phyloP scores from a whole-genome alignment of 37 sponge, comb jelly and placozoan species.

The Bolinopsis microptera region DNA sequence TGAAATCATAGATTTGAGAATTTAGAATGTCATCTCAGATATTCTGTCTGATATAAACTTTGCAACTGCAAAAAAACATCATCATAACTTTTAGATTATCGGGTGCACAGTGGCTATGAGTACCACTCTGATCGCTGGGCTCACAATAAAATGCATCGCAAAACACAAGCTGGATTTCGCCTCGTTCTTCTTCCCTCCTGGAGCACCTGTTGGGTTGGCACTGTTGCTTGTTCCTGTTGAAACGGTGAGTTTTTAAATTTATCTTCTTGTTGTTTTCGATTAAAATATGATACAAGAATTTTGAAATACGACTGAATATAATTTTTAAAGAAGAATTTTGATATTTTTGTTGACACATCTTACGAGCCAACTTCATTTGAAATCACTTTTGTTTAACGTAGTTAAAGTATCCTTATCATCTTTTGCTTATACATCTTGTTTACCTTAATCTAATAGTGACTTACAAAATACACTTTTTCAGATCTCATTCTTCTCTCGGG shows the following conservation, averaged over 20 bases:
- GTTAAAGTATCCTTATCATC: too few species aligned
- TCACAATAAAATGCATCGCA: slow-evolving; percentile 59
- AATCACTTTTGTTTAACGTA: too few species aligned
- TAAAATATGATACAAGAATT: too few species aligned
- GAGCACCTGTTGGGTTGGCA: slow-evolving; percentile 46
- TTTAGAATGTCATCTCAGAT: too few species aligned
- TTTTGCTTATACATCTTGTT: too few species aligned
- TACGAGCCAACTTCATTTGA: too few species aligned
- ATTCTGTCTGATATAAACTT: too few species aligned
- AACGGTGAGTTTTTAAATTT: slow-evolving; percentile 53
- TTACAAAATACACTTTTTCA: slow-evolving; percentile 12
- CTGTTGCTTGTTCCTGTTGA: slow-evolving; percentile 56
- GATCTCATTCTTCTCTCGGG: slow-evolving; percentile 61
- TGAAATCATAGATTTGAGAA: too few species aligned
- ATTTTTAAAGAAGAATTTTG: too few species aligned
- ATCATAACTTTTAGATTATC: slow-evolving; percentile 24
- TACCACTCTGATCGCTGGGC: slow-evolving; percentile 60
- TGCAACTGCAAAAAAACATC: neutral
- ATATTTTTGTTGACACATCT: neutral
- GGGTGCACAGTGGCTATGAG: slow-evolving; percentile 58
- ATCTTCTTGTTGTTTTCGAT: too few species aligned
- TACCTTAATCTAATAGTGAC: too few species aligned
- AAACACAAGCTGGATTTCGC: slow-evolving; percentile 66
- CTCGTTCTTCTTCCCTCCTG: slow-evolving; percentile 65
- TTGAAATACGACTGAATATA: too few species aligned